Base-by-base conservation (phyloP, 1,140 invertebrate genomes). In the Asbolus verrucosus region DNA sequence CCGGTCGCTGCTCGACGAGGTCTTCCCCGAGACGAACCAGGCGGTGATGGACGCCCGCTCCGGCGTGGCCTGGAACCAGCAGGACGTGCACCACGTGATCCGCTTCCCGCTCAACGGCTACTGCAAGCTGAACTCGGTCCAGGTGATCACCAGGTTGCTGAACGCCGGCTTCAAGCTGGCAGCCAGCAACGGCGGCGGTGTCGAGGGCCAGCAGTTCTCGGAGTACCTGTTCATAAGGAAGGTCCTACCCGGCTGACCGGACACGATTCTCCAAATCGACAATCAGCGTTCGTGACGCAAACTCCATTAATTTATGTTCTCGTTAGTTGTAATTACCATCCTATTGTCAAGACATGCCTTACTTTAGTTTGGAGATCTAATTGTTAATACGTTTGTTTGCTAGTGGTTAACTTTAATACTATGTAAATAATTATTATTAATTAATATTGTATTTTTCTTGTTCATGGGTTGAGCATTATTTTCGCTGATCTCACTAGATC, bases 201-300 rank as follows among this genome's bases (percentile, higher is more conserved):
- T 95, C 6, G 94, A 96, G 77, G 93, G 93, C 0, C 94, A 96
- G 79, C 94, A 96, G 81, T 96, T 95, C 84, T 95, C 92, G 76
- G 94, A 96, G 82, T 97, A 96, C 82, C 84, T 97, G 65, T 94
- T 96, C 80, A 88, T 92, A 14, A 83, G 92, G 70, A 90, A 89
- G 72, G 77, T 81, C 3, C 73, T 82, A 39, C 83, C 84, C 13
- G 80, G 80, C 65, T 82, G 80, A 82, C 46, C 59, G 21, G 36
- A 43, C 50, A 15, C 43, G 18, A 6, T 27, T 13, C 30, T 9
- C 16, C 38, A 30, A 19, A 16, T 43, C 30, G 69, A 70, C 69
- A 70, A 70, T 70, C 69, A 65, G 27, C 50, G 62, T 60, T 36
- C 30, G 65, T 46, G 38, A 54, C 41, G 39, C 60, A 24, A 62